phyloP scores from a whole-genome alignment of 2,113 vertebrate species.

The Pterocles orientalis region DNA sequence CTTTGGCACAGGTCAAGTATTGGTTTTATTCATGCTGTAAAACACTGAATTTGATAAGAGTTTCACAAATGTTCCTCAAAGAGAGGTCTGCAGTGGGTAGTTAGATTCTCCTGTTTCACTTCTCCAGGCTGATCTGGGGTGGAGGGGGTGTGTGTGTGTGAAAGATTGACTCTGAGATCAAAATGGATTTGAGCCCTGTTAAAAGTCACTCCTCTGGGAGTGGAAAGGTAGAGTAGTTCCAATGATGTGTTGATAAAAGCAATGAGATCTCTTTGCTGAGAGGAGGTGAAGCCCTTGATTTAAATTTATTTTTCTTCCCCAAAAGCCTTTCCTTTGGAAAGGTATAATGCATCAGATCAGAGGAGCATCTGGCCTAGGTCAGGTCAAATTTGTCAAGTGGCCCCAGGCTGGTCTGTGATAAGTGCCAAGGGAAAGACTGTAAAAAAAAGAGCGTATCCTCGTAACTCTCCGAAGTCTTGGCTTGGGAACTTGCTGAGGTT shows the following conservation, averaged over 20 bases:
- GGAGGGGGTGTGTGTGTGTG: background rate
- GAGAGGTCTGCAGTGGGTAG: background rate
- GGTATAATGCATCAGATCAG: background rate
- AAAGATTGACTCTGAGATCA: background rate
- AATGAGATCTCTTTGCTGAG: background rate
- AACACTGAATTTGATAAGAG: background rate
- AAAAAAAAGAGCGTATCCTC: background rate
- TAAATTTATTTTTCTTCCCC: background rate
- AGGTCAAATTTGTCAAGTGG: background rate
- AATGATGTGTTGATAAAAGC: background rate
- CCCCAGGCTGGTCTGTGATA: background rate
- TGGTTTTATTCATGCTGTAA: background rate
- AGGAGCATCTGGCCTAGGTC: background rate
- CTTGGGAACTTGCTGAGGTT: background rate
- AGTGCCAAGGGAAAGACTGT: background rate
- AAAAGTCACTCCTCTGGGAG: background rate
- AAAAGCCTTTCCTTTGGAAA: background rate
- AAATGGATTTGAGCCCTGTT: background rate
- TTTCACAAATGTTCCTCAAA: background rate
- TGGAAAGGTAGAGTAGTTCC: background rate
- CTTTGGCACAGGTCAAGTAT: background rate
- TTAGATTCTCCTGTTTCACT: background rate
- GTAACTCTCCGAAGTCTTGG: background rate
- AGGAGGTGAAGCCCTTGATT: background rate
- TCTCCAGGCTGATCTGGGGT: background rate